phyloP scores from a whole-genome alignment of 2,113 vertebrate genomes.

The Rostratula benghalensis region DNA sequence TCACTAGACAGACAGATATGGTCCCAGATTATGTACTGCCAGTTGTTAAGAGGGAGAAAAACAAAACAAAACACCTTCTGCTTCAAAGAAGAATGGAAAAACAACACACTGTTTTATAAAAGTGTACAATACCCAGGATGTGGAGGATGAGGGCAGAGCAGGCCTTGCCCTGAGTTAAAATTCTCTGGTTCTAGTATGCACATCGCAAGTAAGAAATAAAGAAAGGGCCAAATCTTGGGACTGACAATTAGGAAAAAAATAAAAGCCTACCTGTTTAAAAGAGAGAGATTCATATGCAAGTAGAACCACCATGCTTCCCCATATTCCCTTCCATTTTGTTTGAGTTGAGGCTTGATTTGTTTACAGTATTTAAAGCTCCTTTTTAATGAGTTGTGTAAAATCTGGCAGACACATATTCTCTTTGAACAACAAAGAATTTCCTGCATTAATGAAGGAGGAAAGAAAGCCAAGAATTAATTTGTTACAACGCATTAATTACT shows the following conservation, averaged over 20 bases:
- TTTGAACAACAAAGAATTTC: constrained; percentile 44
- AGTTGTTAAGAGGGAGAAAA: not conserved
- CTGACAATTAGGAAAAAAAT: not conserved
- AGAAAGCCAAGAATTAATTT: constrained; percentile 26
- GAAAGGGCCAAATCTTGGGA: not conserved
- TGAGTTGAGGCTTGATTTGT: not conserved
- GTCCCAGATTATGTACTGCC: not conserved
- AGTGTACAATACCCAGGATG: not conserved
- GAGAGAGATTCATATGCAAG: not conserved
- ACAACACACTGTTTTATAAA: not conserved
- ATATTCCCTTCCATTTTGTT: not conserved
- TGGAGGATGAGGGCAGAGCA: not conserved
- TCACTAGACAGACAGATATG: not conserved
- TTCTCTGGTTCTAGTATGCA: not conserved
- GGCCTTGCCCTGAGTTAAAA: not conserved
- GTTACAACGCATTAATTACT: constrained; percentile 30
- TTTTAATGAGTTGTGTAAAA: constrained; percentile 38
- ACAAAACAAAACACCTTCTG: not conserved
- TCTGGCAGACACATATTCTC: not conserved
- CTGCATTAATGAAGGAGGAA: constrained; percentile 37
- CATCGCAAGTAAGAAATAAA: not conserved
- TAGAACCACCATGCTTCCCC: not conserved
- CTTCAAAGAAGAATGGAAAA: not conserved
- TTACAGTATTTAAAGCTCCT: constrained; percentile 27
- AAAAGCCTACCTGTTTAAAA: not conserved